Evolutionary conservation across 1,140 invertebrate genomes (phyloP), one percentile per base, ranked within the genome.

Genomic region (Anadara kagoshimensis): DNA sequence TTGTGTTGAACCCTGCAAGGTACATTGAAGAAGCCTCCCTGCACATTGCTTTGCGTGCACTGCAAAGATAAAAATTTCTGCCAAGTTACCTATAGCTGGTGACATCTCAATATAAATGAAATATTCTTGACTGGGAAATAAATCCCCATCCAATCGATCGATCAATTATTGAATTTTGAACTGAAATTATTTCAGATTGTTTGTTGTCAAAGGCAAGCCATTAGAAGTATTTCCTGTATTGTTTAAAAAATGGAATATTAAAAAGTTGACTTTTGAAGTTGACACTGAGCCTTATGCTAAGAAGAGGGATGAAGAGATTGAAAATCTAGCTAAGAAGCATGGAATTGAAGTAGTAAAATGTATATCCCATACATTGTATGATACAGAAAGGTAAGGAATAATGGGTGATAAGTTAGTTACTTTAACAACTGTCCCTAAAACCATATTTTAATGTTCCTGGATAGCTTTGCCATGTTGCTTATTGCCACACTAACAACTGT

Each of bases 221-320:
- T 29, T 58, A 26, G 79, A 81, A 24, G 72, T 83, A 10, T 73
- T 87, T 18, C 78, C 79, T 22, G 59, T 75, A 44, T 51, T 85
- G 45, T 87, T 85, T 64, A 82, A 92, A 86, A 93, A 96, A 91
- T 97, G 95, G 96, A 92, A 93, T 29, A 95, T 94, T 10, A 96
- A 94, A 7, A 91, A 91, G 71, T 88, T 97, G 24, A 95, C 94
- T 0, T 97, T 96, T 88, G 96, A 97, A 88, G 93, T 95, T 84
- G 96, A 97, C 86, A 94, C 95, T 0, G 95, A 97, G 85, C 95
- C 95, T 0, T 97, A 94, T 87, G 95, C 95, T 1, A 91, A 93
- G 18, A 93, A 94, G 0, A 90, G 95, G 1, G 95, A 97, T 86
- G 92, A 93, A 75, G 95, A 94, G 81, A 95, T 97, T 29, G 93